A percentile compares a stretch with the other conserved stretches of the same genome.
Evolutionary conservation across 2,113 vertebrate species (phyloP).

Genomic region (Eretmochelys imbricata): DNA sequence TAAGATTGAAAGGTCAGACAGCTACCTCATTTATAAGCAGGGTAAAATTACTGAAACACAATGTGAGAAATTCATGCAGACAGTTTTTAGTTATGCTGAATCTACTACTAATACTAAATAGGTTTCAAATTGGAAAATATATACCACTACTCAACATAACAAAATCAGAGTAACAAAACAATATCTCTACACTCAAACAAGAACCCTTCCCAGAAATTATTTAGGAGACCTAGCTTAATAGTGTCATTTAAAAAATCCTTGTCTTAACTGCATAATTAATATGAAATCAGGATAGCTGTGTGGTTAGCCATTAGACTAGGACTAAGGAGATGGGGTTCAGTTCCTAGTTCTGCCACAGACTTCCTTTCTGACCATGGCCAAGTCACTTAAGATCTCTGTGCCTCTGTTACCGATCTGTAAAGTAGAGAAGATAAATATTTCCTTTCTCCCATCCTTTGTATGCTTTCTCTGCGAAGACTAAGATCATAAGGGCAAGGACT

Average conservation of each 20-base stretch:
- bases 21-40: neutral
- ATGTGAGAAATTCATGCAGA: neutral
- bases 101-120: neutral
- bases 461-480: neutral
- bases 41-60: neutral
- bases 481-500: too few species aligned
- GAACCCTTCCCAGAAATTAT: neutral
- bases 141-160: neutral
- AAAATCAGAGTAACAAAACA: neutral
- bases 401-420: neutral
- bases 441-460: neutral
- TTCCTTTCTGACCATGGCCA: neutral
- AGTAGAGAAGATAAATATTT: neutral
- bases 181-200: neutral
- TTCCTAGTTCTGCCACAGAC: neutral
- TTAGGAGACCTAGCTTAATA: neutral
- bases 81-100: neutral
- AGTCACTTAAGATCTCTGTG: neutral
- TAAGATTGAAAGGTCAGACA: conserved; percentile 2
- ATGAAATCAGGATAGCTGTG: neutral
- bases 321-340: neutral
- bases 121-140: neutral
- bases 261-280: neutral
- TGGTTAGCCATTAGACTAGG: neutral
- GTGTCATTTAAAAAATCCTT: neutral